phyloP scores from a whole-genome alignment of 2,888 invertebrate species.

The Xylocampa areola region DNA sequence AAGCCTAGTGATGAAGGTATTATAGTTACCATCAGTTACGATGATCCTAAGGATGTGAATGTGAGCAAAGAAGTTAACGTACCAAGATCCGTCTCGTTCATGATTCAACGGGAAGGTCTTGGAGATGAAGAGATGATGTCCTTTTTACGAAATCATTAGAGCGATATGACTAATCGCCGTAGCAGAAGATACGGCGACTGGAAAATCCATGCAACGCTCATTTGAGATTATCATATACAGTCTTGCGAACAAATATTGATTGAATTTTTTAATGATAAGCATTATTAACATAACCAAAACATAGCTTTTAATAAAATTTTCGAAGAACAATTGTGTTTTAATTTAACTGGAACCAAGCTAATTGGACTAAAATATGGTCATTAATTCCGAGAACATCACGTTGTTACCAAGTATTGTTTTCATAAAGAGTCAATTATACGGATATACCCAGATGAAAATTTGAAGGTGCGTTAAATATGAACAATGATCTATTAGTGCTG shows the following conservation, averaged over 20 bases:
- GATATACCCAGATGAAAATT: conserved; percentile 11
- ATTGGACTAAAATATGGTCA: not conserved
- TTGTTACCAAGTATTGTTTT: conserved; percentile 12
- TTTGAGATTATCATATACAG: not conserved
- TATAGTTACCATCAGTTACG: conserved; percentile 59
- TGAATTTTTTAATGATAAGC: not conserved
- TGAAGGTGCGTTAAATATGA: conserved; percentile 41
- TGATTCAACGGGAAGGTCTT: conserved; percentile 13
- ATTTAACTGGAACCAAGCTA: not conserved
- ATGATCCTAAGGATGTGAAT: not conserved
- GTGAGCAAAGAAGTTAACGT: not conserved
- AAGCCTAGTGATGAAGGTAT: conserved; percentile 64
- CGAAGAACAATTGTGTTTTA: not conserved
- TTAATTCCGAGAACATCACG: not conserved
- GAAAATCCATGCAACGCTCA: not conserved
- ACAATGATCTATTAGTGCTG: conserved; percentile 55
- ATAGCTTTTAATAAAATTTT: not conserved
- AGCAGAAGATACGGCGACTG: not conserved
- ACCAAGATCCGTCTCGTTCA: not conserved
- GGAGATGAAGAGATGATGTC: conserved; percentile 3
- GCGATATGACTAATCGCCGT: no score
- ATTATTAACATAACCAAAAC: not conserved
- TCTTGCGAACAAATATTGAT: not conserved
- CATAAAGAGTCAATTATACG: conserved; percentile 21
- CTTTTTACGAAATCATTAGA: conserved; percentile 12